These are phyloP conservation scores for Leiothrix lutea DNA, from an alignment of 2,113 vertebrate species.

Conservation along the genomic window DNA sequence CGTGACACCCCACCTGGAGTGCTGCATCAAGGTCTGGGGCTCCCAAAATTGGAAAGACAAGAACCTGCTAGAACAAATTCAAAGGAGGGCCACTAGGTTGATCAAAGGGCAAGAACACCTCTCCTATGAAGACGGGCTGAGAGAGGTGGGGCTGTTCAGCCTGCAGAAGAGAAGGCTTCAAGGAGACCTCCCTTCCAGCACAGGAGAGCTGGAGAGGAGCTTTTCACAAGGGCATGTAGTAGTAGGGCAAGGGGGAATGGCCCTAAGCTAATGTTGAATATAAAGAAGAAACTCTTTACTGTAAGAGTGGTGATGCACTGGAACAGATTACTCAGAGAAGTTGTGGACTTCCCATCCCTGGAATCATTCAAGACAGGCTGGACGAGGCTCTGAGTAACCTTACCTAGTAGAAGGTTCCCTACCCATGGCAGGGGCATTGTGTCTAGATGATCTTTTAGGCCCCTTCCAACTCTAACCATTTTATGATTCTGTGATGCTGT, in stretches of 20 bases:
- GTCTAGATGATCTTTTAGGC: not conserved
- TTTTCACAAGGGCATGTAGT: not conserved
- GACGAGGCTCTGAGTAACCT: not conserved
- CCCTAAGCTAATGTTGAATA: not conserved
- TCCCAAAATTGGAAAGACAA: not conserved
- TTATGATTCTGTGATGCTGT: accelerated
- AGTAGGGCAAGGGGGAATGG: not conserved
- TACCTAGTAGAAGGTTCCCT: not conserved
- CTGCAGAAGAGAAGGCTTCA: not conserved
- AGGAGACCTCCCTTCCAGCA: not conserved
- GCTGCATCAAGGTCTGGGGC: not conserved
- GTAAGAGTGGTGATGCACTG: not conserved
- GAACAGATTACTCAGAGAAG: not conserved
- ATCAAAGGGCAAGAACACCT: not conserved
- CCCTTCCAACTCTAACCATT: not conserved
- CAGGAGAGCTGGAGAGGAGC: not conserved
- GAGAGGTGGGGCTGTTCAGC: not conserved
- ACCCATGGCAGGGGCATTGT: not conserved
- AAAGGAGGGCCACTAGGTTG: not conserved
- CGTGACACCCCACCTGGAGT: not conserved
- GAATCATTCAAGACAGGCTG: not conserved
- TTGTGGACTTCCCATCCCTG: not conserved
- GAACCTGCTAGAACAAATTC: not conserved
- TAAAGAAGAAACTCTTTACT: not conserved
- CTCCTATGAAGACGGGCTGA: not conserved